Conservation (phyloP, 1,140 invertebrate genomes). For the Drosophila dunni region DNA sequence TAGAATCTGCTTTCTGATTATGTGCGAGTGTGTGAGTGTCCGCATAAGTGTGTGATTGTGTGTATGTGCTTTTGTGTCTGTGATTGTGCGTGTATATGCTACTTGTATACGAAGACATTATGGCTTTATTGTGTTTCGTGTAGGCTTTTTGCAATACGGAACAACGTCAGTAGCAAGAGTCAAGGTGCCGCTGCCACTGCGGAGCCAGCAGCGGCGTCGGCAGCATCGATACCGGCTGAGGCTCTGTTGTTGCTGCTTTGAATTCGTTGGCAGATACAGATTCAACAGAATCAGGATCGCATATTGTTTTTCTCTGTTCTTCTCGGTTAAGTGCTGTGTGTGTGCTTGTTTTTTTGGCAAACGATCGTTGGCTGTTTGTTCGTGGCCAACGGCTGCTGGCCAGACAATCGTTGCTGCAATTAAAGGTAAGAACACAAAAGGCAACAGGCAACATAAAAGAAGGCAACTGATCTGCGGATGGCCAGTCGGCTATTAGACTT, state of each 20-base stretch:
- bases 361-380: constrained; percentile 31
- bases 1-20: constrained; percentile 48
- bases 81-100: neutral
- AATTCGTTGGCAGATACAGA: constrained; percentile 34
- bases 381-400: constrained; percentile 21
- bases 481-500: constrained; percentile 52
- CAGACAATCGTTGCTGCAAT: constrained; percentile 39
- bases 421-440: constrained; percentile 43
- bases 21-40: constrained; percentile 11
- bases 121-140: constrained; percentile 28
- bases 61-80: constrained; percentile 5
- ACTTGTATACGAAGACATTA: constrained; percentile 10
- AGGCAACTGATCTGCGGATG: neutral
- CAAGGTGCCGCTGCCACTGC: constrained; percentile 50
- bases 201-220: constrained; percentile 35
- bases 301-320: constrained; percentile 18
- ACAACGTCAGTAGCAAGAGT: constrained; percentile 60
- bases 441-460: constrained; percentile 8
- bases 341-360: constrained; percentile 33
- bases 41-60: constrained; percentile 4
- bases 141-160: constrained; percentile 62
- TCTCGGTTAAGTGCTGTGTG: neutral
- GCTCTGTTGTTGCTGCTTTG: constrained; percentile 23
- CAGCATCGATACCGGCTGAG: constrained; percentile 11
- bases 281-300: constrained; percentile 28